These are phyloP conservation scores for Geophilus truncorum DNA, from an alignment of 2,888 invertebrate species.

Conservation along the genomic window DNA sequence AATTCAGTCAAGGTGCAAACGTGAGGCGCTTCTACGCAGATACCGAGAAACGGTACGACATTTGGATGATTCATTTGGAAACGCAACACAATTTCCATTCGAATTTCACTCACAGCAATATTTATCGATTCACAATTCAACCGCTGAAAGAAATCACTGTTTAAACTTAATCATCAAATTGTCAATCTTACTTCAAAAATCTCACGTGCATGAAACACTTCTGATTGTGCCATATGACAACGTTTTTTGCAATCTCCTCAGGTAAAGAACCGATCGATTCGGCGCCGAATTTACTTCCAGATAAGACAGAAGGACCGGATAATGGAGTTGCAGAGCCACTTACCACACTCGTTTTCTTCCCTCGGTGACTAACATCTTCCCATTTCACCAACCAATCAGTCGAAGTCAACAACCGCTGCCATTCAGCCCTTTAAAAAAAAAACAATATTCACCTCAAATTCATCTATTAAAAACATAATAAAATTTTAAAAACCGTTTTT, in stretches of 20 bases:
- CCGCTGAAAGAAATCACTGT: not conserved
- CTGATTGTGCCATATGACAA: constrained; percentile 12
- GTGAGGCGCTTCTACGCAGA: not conserved
- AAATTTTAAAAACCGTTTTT: not conserved
- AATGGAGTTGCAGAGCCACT: not conserved
- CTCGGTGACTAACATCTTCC: constrained; percentile 17
- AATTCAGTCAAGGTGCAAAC: not conserved
- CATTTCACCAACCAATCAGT: constrained; percentile 28
- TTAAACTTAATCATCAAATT: not conserved
- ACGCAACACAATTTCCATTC: not conserved
- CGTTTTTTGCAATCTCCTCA: not conserved
- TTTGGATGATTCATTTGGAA: not conserved
- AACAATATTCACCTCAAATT: not conserved
- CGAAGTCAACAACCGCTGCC: not conserved
- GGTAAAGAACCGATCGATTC: not conserved
- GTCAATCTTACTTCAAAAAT: not conserved
- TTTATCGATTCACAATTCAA: not conserved
- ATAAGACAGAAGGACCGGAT: not conserved
- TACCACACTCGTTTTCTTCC: not conserved
- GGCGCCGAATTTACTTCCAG: not conserved
- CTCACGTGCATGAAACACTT: not conserved
- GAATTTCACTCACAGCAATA: not conserved
- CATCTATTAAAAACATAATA: not conserved
- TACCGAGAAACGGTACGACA: not conserved
- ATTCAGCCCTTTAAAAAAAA: not conserved